Conservation (phyloP, 1,140 invertebrate genomes). For the Drosophila grimshawi region DNA sequence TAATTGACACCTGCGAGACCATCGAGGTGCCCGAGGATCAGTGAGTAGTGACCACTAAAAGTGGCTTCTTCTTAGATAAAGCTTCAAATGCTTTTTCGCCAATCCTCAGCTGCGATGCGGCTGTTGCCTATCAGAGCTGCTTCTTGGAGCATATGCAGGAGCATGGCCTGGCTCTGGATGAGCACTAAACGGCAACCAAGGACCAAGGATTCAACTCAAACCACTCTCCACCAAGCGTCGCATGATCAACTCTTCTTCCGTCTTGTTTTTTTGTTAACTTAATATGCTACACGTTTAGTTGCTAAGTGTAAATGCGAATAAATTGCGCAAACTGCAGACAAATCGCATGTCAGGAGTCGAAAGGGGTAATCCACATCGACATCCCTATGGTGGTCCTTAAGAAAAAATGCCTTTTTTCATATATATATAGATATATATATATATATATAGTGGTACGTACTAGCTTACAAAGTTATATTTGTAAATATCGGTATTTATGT, state of each 20-base stretch:
- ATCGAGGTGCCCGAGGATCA: conserved; percentile 67
- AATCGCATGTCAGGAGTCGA: too few species aligned
- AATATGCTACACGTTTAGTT: conserved; percentile 21
- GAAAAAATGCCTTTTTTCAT: neutral
- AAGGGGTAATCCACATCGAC: too few species aligned
- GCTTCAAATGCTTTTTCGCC: neutral
- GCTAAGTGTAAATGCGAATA: conserved; percentile 19
- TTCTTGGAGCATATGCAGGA: conserved; percentile 61
- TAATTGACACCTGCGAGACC: conserved; percentile 59
- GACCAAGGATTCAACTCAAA: neutral
- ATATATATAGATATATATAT: neutral
- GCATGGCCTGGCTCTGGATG: conserved; percentile 52
- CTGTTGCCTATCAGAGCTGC: conserved; percentile 51
- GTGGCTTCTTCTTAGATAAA: too few species aligned
- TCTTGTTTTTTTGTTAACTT: conserved; percentile 6
- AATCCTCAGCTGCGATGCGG: conserved; percentile 57
- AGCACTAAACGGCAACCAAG: conserved; percentile 20
- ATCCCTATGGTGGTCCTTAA: neutral
- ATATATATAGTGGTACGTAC: neutral
- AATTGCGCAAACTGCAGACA: conserved; percentile 5
- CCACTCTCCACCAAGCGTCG: conserved; percentile 41
- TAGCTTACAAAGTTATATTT: conserved; percentile 40
- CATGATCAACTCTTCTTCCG: neutral
- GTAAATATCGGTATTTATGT: conserved; percentile 21
- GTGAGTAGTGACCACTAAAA: conserved; percentile 39